Evolutionary conservation across 2,113 vertebrate genomes (phyloP), one percentile per base, ranked within the genome.

Genomic region (Amphiprion percula): DNA sequence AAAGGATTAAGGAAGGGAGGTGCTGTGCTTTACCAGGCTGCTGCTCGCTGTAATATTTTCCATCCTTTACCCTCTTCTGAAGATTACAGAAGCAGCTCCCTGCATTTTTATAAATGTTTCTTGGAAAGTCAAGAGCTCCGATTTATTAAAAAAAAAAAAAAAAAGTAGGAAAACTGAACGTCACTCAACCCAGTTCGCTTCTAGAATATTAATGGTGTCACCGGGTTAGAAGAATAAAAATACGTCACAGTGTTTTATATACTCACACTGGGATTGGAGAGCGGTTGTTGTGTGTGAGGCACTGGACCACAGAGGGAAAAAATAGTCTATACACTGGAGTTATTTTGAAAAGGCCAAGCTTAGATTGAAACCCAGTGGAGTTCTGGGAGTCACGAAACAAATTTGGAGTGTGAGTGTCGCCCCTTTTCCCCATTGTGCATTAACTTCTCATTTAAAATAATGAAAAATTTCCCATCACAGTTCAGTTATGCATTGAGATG

Each of bases 11-110:
- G 52, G 55, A 59, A 61, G 15, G 14, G 63, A 60, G 63, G 46
- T n/a, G 1, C 10, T 1, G 54, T 52, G 23, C 56, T 72, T 82
- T 19, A 71, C 4, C 68, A 55, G 56, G 54, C 9, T 58, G 7
- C 54, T 14, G 65, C 41, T 30, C 72, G 70, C 46, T 64, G 67
- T 81, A 74, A 88, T 54, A 79, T 86, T 90, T 92, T 90, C 87
- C 90, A 86, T 69, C 58, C n/a, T 71, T 62, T 50, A 53, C 49
- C 53, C 21, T 68, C 26, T 23, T 84, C 44, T 59, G 63, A 77
- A 59, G 83, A 83, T 77, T 16, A 81, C 74, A 85, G 60, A 77
- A 65, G 39, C 41, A 60, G 72, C 50, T 41, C 74, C 80, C 79
- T 86, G 78, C 62, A 66, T 59, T 84, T 88, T 87, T 55, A 79